Base-by-base conservation (phyloP, 2,888 invertebrate genomes). In the Globia sparganii region DNA sequence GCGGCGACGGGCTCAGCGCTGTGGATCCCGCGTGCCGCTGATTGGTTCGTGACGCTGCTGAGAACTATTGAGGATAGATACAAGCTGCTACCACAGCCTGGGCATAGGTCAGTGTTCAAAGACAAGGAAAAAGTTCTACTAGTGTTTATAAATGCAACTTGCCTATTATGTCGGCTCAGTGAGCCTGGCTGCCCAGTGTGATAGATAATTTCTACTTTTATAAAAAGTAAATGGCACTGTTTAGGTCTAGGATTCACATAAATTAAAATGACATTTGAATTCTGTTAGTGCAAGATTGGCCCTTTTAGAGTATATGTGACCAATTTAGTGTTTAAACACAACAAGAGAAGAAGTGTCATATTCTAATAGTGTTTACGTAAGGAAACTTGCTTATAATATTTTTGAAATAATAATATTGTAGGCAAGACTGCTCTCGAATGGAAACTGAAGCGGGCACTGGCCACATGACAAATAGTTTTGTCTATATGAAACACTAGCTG, bases 61-160 rank as follows among this genome's bases (percentile, higher is more conserved):
- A 97, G 98, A 88, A 98, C 99, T 0, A 98, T 99, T 72, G 98
- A 98, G 83, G 99, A 99, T 90, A 97, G 99, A 81, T 99, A 99
- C 91, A 97, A 97, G 87, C 96, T 97, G 71, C 94, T 99, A 62
- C 98, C 99, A 1, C 98, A 98, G 90, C 98, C 99, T 0, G 98
- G 98, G 1, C 98, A 99, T 91, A 97, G 98, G 97, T 97, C 85
- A 87, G 88, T 87, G 11, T n/a, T 67, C n/a, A 6, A 34, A 53
- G 25, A 9, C 4, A 56, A 56, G 3, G 1, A 9, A 66, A 43
- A 31, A 25, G 31, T 67, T 49, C 3, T 58, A 2, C 15, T 37
- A 25, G 6, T 15, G 34, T 34, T 21, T 61, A 11, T 61, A 11
- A 34, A 25, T 61, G 34, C 31, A 59, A 31, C 31, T 59, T 59